These are phyloP conservation scores for Sceloporus tristichus DNA, from an alignment of 2,113 vertebrate genomes.

Conservation along the genomic window DNA sequence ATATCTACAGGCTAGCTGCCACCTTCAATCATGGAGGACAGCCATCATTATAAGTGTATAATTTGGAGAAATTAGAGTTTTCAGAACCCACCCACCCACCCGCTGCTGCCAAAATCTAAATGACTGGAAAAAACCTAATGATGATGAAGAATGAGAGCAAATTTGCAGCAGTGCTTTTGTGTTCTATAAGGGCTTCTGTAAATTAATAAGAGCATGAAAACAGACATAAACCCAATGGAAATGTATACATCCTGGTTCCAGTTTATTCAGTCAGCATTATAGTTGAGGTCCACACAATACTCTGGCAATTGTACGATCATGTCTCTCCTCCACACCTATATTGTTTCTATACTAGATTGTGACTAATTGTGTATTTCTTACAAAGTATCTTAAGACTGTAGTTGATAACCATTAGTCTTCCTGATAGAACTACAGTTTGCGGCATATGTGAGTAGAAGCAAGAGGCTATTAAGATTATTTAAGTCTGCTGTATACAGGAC, in stretches of 20 bases:
- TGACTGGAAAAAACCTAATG: conserved; percentile 3
- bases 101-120: background rate
- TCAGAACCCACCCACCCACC: background rate
- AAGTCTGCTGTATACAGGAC: background rate
- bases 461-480: background rate
- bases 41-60: conserved; percentile 26
- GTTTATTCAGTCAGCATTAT: background rate
- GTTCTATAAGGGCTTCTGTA: background rate
- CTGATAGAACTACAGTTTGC: background rate
- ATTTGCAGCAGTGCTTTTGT: background rate
- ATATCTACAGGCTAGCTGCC: conserved; percentile 12
- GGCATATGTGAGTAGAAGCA: background rate
- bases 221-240: background rate
- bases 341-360: background rate
- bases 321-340: background rate
- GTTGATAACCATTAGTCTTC: too few relatives aligned
- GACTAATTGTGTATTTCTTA: background rate
- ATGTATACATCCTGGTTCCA: background rate
- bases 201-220: background rate
- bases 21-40: conserved; percentile 19
- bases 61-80: conserved; percentile 36
- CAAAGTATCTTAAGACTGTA: background rate
- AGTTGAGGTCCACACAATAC: background rate
- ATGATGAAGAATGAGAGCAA: conserved; percentile 12
- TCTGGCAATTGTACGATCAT: background rate